phyloP scores from a whole-genome alignment of 2,888 invertebrate species.

The Sinhomidia bicolor region DNA sequence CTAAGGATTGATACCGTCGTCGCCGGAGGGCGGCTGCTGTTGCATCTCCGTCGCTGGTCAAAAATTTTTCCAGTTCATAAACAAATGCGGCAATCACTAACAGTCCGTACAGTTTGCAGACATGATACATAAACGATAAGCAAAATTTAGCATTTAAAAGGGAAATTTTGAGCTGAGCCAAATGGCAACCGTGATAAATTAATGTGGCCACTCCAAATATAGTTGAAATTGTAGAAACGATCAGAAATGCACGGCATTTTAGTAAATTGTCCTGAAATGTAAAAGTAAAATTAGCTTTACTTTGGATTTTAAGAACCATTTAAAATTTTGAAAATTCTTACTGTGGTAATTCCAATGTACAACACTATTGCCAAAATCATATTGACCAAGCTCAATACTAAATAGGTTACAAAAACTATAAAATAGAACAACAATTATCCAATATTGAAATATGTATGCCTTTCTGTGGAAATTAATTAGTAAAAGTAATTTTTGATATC shows the following conservation, averaged over 20 bases:
- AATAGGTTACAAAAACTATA: constrained; percentile 47
- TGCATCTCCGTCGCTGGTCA: not conserved
- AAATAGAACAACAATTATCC: not conserved
- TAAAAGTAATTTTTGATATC: no score
- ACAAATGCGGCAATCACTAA: constrained; percentile 27
- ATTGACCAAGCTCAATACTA: constrained; percentile 33
- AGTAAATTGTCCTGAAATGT: constrained; percentile 39
- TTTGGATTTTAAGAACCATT: no score
- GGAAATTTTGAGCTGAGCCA: constrained; percentile 1
- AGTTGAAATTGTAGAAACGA: constrained; percentile 35
- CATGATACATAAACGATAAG: constrained; percentile 26
- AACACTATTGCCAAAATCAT: constrained; percentile 19
- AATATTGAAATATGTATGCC: no score
- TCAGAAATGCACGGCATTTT: constrained; percentile 44
- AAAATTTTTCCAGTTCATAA: constrained; percentile 18
- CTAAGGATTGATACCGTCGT: constrained; percentile 35
- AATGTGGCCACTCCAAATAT: constrained; percentile 7
- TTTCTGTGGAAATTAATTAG: no score
- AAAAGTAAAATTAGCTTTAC: no score
- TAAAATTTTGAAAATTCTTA: not conserved
- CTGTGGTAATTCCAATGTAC: constrained; percentile 48
- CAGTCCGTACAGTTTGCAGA: constrained; percentile 48
- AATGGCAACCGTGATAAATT: constrained; percentile 49
- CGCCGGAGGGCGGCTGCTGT: not conserved
- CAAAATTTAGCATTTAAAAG: constrained; percentile 57